A percentile compares a stretch with the other conserved stretches of the same genome.
phyloP scores from a whole-genome alignment of 1,140 invertebrate species.

The Asbolus verrucosus region DNA sequence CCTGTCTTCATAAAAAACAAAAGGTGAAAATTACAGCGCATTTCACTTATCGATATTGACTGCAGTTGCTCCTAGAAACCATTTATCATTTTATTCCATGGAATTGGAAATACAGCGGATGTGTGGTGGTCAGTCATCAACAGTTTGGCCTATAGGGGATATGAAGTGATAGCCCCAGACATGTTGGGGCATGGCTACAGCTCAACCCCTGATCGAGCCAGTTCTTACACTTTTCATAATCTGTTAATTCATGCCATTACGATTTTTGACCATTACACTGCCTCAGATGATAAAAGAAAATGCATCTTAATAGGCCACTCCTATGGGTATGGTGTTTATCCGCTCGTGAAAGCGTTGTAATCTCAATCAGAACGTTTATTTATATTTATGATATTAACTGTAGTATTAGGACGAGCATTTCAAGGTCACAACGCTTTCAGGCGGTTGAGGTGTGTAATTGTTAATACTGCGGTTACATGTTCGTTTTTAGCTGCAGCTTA shows the following conservation, averaged over 20 bases:
- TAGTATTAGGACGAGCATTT: too few relatives aligned
- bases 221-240: slow-evolving; percentile 75
- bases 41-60: too few relatives aligned
- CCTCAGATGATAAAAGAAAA: slow-evolving; percentile 57
- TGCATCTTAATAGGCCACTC: slow-evolving; percentile 72
- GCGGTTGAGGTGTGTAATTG: too few relatives aligned
- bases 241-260: slow-evolving; percentile 72
- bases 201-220: slow-evolving; percentile 70
- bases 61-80: slow-evolving; percentile 67
- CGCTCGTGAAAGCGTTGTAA: too few relatives aligned
- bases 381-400: too few relatives aligned
- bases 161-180: slow-evolving; percentile 78
- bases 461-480: too few relatives aligned
- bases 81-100: slow-evolving; percentile 78
- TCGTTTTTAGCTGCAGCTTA: slow-evolving; percentile 74
- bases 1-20: slow-evolving; percentile 37
- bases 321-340: too few relatives aligned
- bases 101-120: slow-evolving; percentile 79
- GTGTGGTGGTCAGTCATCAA: slow-evolving; percentile 74
- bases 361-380: too few relatives aligned
- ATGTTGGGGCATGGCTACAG: slow-evolving; percentile 81
- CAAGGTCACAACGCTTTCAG: too few relatives aligned
- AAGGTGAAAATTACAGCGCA: too few relatives aligned
- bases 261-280: slow-evolving; percentile 73
- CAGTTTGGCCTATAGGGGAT: slow-evolving; percentile 73